Evolutionary conservation across 2,888 invertebrate species (phyloP), one percentile per base, ranked within the genome.

Genomic region (Adelognathus sp.): DNA sequence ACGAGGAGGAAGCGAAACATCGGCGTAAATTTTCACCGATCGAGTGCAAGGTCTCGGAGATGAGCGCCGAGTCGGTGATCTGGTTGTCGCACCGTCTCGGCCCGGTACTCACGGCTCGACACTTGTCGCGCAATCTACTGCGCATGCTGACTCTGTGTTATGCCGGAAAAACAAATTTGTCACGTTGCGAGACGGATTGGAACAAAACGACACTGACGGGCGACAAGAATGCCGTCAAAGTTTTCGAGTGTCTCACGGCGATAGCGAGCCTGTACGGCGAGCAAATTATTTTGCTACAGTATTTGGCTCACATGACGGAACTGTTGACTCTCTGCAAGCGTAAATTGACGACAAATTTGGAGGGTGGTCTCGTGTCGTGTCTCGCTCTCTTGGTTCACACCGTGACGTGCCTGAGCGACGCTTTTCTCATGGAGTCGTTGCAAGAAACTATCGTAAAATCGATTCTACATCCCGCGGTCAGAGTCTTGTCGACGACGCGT

Each of bases 111-210:
- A 98, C 98, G 0, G 97, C 98, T 44, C 95, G 97, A 83, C 96
- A 97, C 92, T 93, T 99, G 29, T 97, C 98, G 0, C 94, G 97
- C 76, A 98, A 98, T 92, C 93, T 99, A 81, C 93, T 99, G 9
- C 95, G 98, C 87, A 98, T 99, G 97, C 92, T 99, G 66, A 97
- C 98, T 0, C 92, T 99, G 2, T 99, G 99, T 91, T 99, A 98
- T 90, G 95, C 97, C 21, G 97, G 97, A 0, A 95, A 94, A 86
- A 96, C 97, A 81, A 96, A 96, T 89, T 92, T 97, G 29, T 91
- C 93, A 46, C 92, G 93, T 0, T 83, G 84, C 14, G 93, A 93
- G 0, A 88, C 90, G 0, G 81, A 94, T 94, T 86, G 94, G 94
- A 16, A 95, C 5, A 94, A 94, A 83, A 94, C 94, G 52, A 93